Percentiles rank a stretch among this genome's conserved stretches.
Evolutionary conservation across 1,140 invertebrate species (phyloP).

Genomic region (Conopomorpha cramerella): DNA sequence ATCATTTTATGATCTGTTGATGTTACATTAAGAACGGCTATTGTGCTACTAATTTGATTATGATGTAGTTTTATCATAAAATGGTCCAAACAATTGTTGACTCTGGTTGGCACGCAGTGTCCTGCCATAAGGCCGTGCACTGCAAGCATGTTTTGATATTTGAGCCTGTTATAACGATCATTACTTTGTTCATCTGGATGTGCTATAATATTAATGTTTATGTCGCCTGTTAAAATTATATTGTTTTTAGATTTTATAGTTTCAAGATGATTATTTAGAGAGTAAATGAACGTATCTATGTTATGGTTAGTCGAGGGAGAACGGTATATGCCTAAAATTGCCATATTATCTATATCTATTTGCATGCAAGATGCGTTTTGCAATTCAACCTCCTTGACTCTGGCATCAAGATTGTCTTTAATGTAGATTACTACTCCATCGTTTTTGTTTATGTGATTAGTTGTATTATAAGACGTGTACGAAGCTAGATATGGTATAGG

Average conservation of each 20-base stretch:
- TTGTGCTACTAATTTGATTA: too few species aligned
- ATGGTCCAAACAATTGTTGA: too few species aligned
- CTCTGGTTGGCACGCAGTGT: too few species aligned
- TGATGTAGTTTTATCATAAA: too few species aligned
- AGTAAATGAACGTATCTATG: constrained; percentile 8
- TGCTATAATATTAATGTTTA: constrained; percentile 5
- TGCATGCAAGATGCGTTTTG: constrained; percentile 8
- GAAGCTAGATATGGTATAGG: constrained; percentile 4
- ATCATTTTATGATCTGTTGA: too few species aligned
- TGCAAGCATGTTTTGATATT: too few species aligned
- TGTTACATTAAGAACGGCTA: too few species aligned
- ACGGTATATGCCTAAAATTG: constrained; percentile 10
- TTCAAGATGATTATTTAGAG: constrained; percentile 6
- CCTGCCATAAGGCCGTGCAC: too few species aligned
- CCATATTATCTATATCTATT: constrained; percentile 6
- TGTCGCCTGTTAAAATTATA: constrained; percentile 14
- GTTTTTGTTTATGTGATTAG: constrained; percentile 8
- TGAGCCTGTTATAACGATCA: too few species aligned
- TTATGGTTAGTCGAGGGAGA: constrained; percentile 7
- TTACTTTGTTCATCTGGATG: background rate
- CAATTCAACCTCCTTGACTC: constrained; percentile 7
- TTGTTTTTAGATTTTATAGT: constrained; percentile 5
- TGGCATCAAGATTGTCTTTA: constrained; percentile 5
- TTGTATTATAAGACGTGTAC: constrained; percentile 5
- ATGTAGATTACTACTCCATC: constrained; percentile 10